Evolutionary conservation across 64 coral and sea anemone species (phyloP).

Genomic region (Montipora cactus): DNA sequence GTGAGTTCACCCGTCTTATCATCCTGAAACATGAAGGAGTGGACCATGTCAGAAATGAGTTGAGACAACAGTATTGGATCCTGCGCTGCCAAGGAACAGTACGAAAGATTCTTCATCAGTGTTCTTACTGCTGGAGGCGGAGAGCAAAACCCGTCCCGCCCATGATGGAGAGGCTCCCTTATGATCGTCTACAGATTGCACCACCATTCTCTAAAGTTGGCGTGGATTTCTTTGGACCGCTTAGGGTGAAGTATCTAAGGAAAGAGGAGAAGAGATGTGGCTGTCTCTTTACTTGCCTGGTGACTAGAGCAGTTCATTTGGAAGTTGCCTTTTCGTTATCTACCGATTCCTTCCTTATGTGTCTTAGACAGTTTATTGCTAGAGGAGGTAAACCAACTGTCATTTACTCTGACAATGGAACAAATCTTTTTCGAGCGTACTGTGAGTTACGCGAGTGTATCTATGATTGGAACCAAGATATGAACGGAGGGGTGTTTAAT

Average conservation of each 20-base stretch:
- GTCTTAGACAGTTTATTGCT: conserved; percentile 46
- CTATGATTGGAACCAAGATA: conserved; percentile 9
- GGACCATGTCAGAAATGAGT: background rate
- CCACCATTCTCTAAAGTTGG: background rate
- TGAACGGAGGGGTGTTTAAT: background rate
- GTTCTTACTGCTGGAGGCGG: conserved; percentile 5
- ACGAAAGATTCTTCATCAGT: background rate
- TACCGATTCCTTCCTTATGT: conserved; percentile 36
- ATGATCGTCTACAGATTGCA: background rate
- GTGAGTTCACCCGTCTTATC: too few species aligned
- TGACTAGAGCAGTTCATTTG: conserved; percentile 37
- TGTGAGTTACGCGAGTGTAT: background rate
- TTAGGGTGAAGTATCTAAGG: conserved; percentile 41
- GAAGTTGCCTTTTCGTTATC: conserved; percentile 18
- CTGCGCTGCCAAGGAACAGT: too few species aligned
- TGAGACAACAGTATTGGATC: too few species aligned
- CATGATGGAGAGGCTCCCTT: background rate
- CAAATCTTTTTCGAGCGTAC: conserved; percentile 45
- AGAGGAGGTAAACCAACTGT: conserved; percentile 53
- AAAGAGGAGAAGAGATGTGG: conserved; percentile 17
- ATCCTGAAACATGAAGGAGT: background rate
- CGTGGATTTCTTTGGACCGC: background rate
- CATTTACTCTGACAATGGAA: conserved; percentile 45
- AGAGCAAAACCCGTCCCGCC: background rate
- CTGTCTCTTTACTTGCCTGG: conserved; percentile 44